These are phyloP conservation scores for Gryllus bimaculatus DNA, from an alignment of 1,140 invertebrate genomes.

Conservation along the genomic window DNA sequence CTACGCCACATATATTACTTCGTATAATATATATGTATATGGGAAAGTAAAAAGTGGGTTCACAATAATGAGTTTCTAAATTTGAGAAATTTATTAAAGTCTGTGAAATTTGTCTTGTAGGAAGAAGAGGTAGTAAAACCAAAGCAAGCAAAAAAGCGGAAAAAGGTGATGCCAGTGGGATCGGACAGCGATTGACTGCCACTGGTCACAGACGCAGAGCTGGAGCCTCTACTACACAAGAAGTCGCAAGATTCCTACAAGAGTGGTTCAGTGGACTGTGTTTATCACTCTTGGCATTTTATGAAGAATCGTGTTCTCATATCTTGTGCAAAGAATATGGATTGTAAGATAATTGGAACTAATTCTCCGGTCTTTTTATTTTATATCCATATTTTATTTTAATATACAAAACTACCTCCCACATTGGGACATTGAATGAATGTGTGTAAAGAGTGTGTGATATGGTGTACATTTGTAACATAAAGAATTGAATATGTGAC, in stretches of 20 bases:
- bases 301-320: conserved; percentile 17
- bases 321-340: conserved; percentile 14
- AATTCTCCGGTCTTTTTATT: conserved; percentile 8
- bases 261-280: neutral
- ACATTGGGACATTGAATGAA: conserved; percentile 21
- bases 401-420: conserved; percentile 16
- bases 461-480: conserved; percentile 16
- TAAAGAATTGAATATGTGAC: conserved; percentile 12
- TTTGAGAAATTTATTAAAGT: neutral
- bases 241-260: neutral
- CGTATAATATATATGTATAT: too few relatives aligned
- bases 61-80: too few relatives aligned
- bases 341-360: conserved; percentile 9
- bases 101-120: conserved; percentile 33
- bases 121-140: conserved; percentile 78
- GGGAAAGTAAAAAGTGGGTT: too few relatives aligned
- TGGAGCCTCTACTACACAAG: neutral
- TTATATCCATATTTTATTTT: conserved; percentile 19
- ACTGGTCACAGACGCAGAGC: neutral
- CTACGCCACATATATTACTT: too few relatives aligned
- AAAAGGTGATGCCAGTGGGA: conserved; percentile 60
- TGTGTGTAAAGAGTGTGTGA: conserved; percentile 14
- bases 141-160: conserved; percentile 75
- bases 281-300: conserved; percentile 12
- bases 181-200: conserved; percentile 71